These are phyloP conservation scores for Podarcis cretensis DNA, from an alignment of 2,113 vertebrate genomes.

Conservation along the genomic window DNA sequence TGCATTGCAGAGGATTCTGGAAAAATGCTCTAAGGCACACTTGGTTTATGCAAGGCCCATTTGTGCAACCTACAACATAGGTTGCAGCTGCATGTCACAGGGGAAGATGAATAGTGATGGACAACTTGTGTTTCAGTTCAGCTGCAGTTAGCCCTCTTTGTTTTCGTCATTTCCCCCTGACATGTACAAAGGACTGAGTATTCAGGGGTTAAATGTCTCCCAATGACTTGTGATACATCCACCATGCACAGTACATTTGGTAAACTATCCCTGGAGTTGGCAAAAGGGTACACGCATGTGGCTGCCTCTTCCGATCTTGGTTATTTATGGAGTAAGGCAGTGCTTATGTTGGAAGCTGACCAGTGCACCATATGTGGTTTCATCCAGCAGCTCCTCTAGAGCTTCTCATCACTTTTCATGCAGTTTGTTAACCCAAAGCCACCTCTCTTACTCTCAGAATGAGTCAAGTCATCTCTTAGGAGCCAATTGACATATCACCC, in stretches of 20 bases:
- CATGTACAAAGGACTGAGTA: neutral
- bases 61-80: neutral
- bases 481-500: constrained; percentile 15
- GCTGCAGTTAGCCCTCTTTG: neutral
- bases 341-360: neutral
- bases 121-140: neutral
- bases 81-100: neutral
- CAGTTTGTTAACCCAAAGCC: constrained; percentile 52
- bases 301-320: neutral
- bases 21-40: neutral
- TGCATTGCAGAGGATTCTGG: neutral
- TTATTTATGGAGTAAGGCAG: neutral
- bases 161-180: neutral
- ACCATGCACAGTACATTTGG: neutral
- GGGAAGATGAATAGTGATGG: neutral
- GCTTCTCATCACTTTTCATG: constrained; percentile 16
- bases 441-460: constrained; percentile 47
- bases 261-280: neutral
- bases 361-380: neutral
- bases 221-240: neutral
- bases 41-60: neutral
- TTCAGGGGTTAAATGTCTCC: neutral
- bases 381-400: neutral
- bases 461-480: constrained; percentile 13
- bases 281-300: neutral